A percentile compares a stretch with the other conserved stretches of the same genome.
These are phyloP conservation scores for Leptinotarsa peninsularis DNA, from an alignment of 2,888 invertebrate species.

Conservation along the genomic window DNA sequence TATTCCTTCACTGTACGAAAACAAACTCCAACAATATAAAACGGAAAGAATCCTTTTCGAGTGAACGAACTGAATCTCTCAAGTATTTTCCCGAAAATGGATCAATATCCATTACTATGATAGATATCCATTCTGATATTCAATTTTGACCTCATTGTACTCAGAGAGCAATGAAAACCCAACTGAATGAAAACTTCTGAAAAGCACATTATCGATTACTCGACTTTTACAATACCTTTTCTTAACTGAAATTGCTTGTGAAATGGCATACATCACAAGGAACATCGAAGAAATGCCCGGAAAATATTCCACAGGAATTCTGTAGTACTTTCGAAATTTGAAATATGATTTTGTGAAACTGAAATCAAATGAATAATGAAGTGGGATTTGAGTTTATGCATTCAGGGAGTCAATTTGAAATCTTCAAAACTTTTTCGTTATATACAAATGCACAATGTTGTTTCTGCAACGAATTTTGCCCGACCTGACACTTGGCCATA, in stretches of 20 bases:
- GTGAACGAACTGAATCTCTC: neutral
- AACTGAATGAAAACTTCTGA: constrained; percentile 26
- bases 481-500: too few relatives aligned
- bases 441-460: too few relatives aligned
- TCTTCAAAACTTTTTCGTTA: neutral
- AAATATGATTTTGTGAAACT: constrained; percentile 5
- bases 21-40: neutral
- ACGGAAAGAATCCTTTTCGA: neutral
- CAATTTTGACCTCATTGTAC: constrained; percentile 26
- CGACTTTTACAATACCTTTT: constrained; percentile 33
- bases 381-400: neutral
- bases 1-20: neutral
- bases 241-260: constrained; percentile 39
- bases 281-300: constrained; percentile 25
- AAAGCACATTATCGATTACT: constrained; percentile 36
- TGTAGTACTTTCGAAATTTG: neutral
- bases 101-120: constrained; percentile 24
- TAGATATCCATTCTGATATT: constrained; percentile 24
- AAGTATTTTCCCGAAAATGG: constrained; percentile 11
- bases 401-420: neutral
- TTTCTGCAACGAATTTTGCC: too few relatives aligned
- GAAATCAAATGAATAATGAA: neutral
- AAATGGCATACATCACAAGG: constrained; percentile 34
- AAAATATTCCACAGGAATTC: constrained; percentile 16
- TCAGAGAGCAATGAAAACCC: constrained; percentile 28